Evolutionary conservation across 1,140 invertebrate species (phyloP).

Genomic region (Myzus persicae): DNA sequence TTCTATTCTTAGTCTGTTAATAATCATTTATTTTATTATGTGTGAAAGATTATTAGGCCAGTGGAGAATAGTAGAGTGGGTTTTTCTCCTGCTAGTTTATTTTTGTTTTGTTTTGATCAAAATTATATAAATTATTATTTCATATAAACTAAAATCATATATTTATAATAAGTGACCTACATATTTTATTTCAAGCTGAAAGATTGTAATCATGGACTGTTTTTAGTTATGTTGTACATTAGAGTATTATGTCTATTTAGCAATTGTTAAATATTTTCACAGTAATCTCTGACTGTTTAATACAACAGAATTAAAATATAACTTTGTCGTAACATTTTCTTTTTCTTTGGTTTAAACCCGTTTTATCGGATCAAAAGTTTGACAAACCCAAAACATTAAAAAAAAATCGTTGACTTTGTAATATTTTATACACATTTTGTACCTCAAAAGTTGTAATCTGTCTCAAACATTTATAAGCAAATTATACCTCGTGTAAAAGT

Average conservation of each 20-base stretch:
- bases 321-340: neutral
- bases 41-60: no score
- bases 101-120: no score
- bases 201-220: neutral
- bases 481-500: neutral
- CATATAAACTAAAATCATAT: no score
- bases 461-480: conserved; percentile 3
- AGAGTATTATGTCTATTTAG: neutral
- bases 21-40: no score
- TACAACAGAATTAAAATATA: neutral
- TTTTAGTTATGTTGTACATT: neutral
- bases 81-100: no score
- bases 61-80: no score
- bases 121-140: no score
- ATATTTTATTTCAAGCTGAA: neutral
- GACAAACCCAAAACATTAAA: neutral
- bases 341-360: neutral
- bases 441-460: neutral
- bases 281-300: neutral
- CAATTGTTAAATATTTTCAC: neutral
- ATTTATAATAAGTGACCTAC: no score
- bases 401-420: neutral
- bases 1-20: no score
- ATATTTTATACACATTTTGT: neutral
- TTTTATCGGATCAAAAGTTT: conserved; percentile 15